These are phyloP conservation scores for Cotesia congregata DNA, from an alignment of 2,888 invertebrate species.

Conservation along the genomic window DNA sequence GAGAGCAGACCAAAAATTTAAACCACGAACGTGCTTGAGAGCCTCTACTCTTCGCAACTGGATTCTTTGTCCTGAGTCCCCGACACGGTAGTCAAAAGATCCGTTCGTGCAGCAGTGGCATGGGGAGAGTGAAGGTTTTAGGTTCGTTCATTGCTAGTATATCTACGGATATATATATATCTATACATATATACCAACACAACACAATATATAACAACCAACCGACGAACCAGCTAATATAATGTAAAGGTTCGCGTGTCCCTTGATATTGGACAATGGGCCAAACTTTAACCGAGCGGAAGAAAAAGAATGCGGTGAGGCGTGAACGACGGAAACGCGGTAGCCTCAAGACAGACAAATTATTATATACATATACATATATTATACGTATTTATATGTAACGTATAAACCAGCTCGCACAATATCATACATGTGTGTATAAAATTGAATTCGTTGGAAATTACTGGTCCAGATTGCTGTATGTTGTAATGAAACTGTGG, in stretches of 20 bases:
- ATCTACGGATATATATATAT: not conserved
- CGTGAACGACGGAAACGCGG: slow-evolving; percentile 31
- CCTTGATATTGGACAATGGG: slow-evolving; percentile 48
- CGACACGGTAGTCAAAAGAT: slow-evolving; percentile 24
- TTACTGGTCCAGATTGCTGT: no score
- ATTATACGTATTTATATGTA: no score
- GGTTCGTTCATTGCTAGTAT: not conserved
- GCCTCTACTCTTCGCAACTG: slow-evolving; percentile 11
- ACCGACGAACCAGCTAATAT: not conserved
- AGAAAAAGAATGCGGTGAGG: slow-evolving; percentile 31
- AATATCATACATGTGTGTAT: not conserved
- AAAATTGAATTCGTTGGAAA: not conserved
- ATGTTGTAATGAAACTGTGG: not conserved
- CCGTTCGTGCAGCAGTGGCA: not conserved
- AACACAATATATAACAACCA: not conserved
- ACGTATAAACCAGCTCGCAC: not conserved
- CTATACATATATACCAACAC: not conserved
- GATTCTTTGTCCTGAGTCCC: slow-evolving; percentile 33
- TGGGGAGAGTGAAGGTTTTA: slow-evolving; percentile 15
- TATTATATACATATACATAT: not conserved
- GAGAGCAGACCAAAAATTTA: not conserved
- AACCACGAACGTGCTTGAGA: slow-evolving; percentile 1
- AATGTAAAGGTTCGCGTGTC: slow-evolving; percentile 34
- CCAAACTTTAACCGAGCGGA: slow-evolving; percentile 49
- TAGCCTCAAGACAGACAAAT: not conserved